Conservation (phyloP, 2,888 invertebrate species). For the Geotrupes spiniger region DNA sequence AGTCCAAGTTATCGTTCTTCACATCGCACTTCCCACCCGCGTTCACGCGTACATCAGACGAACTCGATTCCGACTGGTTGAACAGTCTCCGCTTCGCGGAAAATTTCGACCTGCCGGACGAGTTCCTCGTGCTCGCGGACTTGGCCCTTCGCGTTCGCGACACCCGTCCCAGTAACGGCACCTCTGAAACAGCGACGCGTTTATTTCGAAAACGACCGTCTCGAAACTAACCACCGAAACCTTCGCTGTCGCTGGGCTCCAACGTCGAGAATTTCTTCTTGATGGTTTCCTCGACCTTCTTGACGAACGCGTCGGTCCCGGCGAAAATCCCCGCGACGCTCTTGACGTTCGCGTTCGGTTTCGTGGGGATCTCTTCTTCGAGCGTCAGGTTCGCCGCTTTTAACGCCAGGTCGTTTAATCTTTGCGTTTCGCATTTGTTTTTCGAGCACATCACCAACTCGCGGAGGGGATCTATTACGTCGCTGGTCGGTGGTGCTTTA, state of each 20-base stretch:
- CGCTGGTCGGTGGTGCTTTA: neutral
- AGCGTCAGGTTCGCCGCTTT: conserved; percentile 60
- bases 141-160: conserved; percentile 67
- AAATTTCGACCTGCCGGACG: conserved; percentile 40
- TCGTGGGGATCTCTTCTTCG: conserved; percentile 48
- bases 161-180: conserved; percentile 64
- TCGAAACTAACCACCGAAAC: conserved; percentile 53
- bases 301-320: conserved; percentile 45
- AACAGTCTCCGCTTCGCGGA: conserved; percentile 42
- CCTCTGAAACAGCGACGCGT: conserved; percentile 54
- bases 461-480: conserved; percentile 58
- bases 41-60: conserved; percentile 36
- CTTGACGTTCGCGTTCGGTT: conserved; percentile 39
- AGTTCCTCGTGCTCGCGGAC: conserved; percentile 54
- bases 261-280: conserved; percentile 48
- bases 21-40: conserved; percentile 21
- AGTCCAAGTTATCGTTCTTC: conserved; percentile 34
- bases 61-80: conserved; percentile 45
- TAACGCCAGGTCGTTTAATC: conserved; percentile 58
- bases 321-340: conserved; percentile 47
- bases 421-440: conserved; percentile 48
- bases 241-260: conserved; percentile 65
- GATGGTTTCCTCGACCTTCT: conserved; percentile 45
- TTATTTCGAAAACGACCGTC: too few relatives aligned
- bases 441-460: conserved; percentile 62